A percentile compares a stretch with the other conserved stretches of the same genome.
These are phyloP conservation scores for Metaphire vulgaris DNA, from an alignment of 1,140 invertebrate genomes.

Conservation along the genomic window DNA sequence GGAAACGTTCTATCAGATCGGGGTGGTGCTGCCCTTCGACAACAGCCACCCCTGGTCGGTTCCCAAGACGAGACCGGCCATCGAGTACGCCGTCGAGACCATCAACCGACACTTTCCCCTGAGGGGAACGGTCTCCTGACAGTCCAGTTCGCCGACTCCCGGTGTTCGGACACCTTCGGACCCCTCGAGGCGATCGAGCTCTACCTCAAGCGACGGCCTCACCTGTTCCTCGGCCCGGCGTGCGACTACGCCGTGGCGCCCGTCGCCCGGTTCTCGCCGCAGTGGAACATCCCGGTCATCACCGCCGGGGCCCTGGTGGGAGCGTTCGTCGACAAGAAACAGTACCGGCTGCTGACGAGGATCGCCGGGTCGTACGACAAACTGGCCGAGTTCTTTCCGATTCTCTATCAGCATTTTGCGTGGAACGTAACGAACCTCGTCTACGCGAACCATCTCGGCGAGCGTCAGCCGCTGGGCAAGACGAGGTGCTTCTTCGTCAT, in stretches of 20 bases:
- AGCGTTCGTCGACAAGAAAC: slow-evolving; percentile 29
- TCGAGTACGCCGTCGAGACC: slow-evolving; percentile 23
- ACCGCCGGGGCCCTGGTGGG: slow-evolving; percentile 70
- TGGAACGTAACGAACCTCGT: slow-evolving; percentile 34
- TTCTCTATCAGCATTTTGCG: slow-evolving; percentile 25
- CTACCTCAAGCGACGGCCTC: slow-evolving; percentile 36
- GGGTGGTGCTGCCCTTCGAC: slow-evolving; percentile 22
- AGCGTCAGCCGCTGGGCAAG: slow-evolving; percentile 27
- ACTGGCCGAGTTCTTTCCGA: slow-evolving; percentile 29
- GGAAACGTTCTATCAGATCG: slow-evolving; percentile 31
- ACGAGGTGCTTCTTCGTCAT: slow-evolving; percentile 39
- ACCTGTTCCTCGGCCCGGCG: slow-evolving; percentile 69
- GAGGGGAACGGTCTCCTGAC: slow-evolving; percentile 1
- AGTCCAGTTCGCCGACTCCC: slow-evolving; percentile 23
- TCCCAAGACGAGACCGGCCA: slow-evolving; percentile 15
- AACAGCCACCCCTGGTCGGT: slow-evolving; percentile 17
- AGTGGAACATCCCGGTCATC: slow-evolving; percentile 80
- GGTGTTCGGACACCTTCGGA: slow-evolving; percentile 46
- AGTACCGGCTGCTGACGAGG: slow-evolving; percentile 69
- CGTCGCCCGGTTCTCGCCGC: slow-evolving; percentile 73
- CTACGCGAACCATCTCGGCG: slow-evolving; percentile 18
- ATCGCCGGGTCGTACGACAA: slow-evolving; percentile 69
- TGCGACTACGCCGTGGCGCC: slow-evolving; percentile 88
- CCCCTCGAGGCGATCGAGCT: slow-evolving; percentile 46
- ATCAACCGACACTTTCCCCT: slow-evolving; percentile 16